Percentiles rank a stretch among this genome's conserved stretches.
Conservation (phyloP, 1,140 invertebrate genomes). For the Aporrectodea caliginosa region DNA sequence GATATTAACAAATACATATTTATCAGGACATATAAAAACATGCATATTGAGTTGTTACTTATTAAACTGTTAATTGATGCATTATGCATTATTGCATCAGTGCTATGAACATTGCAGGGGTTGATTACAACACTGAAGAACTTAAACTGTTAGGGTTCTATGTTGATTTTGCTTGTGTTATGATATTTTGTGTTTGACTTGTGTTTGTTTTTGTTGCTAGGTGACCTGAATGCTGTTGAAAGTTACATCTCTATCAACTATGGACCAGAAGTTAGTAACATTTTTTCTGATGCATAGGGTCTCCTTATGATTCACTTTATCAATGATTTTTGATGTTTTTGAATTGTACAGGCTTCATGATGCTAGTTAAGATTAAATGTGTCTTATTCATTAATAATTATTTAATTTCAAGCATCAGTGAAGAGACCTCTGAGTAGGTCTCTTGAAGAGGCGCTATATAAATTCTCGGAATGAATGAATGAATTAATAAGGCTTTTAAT, state of each 20-base stretch:
- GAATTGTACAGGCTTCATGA: neutral
- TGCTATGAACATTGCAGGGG: no score
- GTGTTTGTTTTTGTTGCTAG: constrained; percentile 49
- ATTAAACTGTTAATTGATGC: no score
- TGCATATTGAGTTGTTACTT: no score
- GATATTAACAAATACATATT: no score
- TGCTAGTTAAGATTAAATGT: neutral
- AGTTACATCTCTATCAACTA: constrained; percentile 61
- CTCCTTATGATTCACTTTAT: no score
- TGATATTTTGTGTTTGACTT: neutral
- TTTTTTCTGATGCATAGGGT: constrained; percentile 5
- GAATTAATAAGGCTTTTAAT: no score
- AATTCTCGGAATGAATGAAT: neutral
- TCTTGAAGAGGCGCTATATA: neutral
- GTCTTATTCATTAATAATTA: neutral
- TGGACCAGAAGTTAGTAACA: constrained; percentile 41
- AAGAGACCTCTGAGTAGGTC: neutral
- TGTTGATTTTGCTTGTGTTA: no score
- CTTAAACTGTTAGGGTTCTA: no score
- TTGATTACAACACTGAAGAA: no score
- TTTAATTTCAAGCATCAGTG: neutral
- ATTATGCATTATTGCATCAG: no score
- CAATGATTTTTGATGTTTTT: constrained; percentile 12
- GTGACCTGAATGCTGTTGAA: constrained; percentile 72
- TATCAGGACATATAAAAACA: no score